Evolutionary conservation across 1,140 invertebrate species (phyloP).

Genomic region (Drosophila navojoa): DNA sequence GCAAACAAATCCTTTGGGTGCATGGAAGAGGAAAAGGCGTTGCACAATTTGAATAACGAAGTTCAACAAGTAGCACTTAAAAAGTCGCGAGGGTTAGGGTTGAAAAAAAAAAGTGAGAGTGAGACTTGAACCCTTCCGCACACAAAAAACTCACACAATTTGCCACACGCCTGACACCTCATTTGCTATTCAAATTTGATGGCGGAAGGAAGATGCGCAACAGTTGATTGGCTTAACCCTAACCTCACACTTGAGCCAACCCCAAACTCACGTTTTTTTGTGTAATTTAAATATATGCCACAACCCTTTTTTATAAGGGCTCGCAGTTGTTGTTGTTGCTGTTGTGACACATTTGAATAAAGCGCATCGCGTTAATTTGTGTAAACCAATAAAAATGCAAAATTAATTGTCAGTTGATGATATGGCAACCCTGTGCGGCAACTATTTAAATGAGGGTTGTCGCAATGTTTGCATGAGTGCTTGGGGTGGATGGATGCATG

Average conservation of each 20-base stretch:
- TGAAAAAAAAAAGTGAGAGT: not conserved
- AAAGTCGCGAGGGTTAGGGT: constrained; percentile 29
- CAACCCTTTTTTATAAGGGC: constrained; percentile 59
- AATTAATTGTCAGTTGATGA: constrained; percentile 61
- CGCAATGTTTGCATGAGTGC: constrained; percentile 4
- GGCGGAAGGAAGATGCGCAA: constrained; percentile 44
- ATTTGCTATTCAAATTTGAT: constrained; percentile 77
- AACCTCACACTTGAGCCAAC: not conserved
- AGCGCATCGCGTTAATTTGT: constrained; percentile 66
- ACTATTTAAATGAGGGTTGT: constrained; percentile 63
- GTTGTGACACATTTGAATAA: constrained; percentile 79
- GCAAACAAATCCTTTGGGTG: constrained; percentile 66
- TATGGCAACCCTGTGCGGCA: constrained; percentile 47
- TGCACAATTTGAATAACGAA: constrained; percentile 70
- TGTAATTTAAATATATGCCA: not conserved
- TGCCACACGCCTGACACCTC: constrained; percentile 58
- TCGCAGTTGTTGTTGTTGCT: constrained; percentile 11
- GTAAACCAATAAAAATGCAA: constrained; percentile 79
- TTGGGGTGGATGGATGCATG: constrained; percentile 57
- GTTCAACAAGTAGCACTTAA: constrained; percentile 70
- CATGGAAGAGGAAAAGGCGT: constrained; percentile 39
- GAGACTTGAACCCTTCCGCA: constrained; percentile 37
- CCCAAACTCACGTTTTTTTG: constrained; percentile 22
- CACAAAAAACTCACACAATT: constrained; percentile 10
- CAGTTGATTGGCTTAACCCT: constrained; percentile 54